Evolutionary conservation across 2,797 vertebrate species (phyloP).

Genomic region (Megalops cyprinoides): DNA sequence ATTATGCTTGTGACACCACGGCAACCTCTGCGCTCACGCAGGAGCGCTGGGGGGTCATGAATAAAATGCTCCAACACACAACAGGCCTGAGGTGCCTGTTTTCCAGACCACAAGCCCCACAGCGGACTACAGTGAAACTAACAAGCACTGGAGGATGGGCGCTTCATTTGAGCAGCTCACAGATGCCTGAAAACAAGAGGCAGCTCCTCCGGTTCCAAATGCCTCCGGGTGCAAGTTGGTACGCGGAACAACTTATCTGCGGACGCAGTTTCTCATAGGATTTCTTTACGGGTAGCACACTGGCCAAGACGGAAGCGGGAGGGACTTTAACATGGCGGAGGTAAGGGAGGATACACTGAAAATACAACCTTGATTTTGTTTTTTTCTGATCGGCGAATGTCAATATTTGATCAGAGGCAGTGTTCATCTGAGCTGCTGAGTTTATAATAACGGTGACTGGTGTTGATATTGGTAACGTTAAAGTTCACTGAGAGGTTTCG

Average conservation of each 20-base stretch:
- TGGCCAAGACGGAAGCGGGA: slow-evolving; percentile 37
- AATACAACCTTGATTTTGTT: not conserved
- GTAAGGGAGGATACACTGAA: slow-evolving; percentile 35
- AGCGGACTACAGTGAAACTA: too few relatives aligned
- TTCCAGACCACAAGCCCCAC: too few relatives aligned
- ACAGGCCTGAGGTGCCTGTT: too few relatives aligned
- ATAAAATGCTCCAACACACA: too few relatives aligned
- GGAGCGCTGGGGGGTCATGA: too few relatives aligned
- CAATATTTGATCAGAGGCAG: too few relatives aligned
- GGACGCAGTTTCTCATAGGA: not conserved
- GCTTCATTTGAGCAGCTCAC: too few relatives aligned
- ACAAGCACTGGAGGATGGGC: too few relatives aligned
- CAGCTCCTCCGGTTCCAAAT: too few relatives aligned
- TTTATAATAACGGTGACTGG: not conserved
- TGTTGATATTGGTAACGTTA: not conserved
- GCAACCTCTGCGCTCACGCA: too few relatives aligned
- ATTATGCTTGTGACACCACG: too few relatives aligned
- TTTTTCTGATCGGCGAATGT: not conserved
- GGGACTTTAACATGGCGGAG: slow-evolving; percentile 56
- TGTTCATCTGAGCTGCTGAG: not conserved
- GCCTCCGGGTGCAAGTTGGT: not conserved
- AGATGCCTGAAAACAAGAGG: too few relatives aligned
- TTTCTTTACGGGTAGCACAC: slow-evolving; percentile 13
- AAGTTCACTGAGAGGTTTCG: not conserved
- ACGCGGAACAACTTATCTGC: not conserved